These are phyloP conservation scores for Araneus ventricosus DNA, from an alignment of 1,140 invertebrate genomes.

Conservation along the genomic window DNA sequence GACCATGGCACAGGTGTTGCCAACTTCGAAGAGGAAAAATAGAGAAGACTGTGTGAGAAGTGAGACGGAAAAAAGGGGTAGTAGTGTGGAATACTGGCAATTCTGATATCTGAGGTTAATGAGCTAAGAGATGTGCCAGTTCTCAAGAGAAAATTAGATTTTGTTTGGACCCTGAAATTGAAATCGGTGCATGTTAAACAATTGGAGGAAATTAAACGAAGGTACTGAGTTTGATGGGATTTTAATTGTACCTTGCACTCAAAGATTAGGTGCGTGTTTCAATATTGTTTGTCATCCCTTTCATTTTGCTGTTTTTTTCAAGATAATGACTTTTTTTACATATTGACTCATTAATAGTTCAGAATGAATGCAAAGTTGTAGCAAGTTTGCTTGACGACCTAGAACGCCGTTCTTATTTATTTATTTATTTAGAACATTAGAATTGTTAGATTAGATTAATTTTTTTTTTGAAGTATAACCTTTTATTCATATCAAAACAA, in stretches of 20 bases:
- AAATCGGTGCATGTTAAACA: neutral
- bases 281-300: too few relatives aligned
- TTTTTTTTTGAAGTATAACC: too few relatives aligned
- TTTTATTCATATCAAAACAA: too few relatives aligned
- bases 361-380: too few relatives aligned
- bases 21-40: neutral
- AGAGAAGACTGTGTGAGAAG: neutral
- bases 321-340: too few relatives aligned
- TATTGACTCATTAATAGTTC: too few relatives aligned
- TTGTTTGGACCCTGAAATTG: neutral
- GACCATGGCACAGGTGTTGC: constrained; percentile 12
- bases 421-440: too few relatives aligned
- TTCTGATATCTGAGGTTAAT: constrained; percentile 24
- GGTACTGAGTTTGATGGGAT: neutral
- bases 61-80: constrained; percentile 14
- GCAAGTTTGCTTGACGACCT: too few relatives aligned
- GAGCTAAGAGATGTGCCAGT: neutral
- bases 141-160: constrained; percentile 8
- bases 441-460: too few relatives aligned
- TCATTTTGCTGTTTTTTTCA: too few relatives aligned
- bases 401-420: too few relatives aligned
- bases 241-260: neutral
- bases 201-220: neutral
- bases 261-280: neutral
- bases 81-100: neutral